Evolutionary conservation across 2,888 invertebrate genomes (phyloP).

Genomic region (Phorcus lineatus): DNA sequence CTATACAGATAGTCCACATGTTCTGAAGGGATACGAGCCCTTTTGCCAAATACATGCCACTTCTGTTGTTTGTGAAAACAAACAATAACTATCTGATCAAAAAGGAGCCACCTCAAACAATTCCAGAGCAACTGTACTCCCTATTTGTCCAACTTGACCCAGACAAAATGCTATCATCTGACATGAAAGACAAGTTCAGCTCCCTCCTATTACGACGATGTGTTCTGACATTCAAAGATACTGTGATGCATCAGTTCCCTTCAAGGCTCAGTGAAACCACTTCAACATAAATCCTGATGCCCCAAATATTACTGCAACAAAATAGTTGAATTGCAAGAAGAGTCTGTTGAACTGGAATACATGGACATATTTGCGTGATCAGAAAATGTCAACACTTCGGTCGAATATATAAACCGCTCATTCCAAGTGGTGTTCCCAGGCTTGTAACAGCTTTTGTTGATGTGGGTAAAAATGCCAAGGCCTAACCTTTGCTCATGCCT

Average conservation of each 20-base stretch:
- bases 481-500: conserved; percentile 39
- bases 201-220: conserved; percentile 29
- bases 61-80: no score
- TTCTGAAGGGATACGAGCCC: no score
- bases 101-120: neutral
- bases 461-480: conserved; percentile 36
- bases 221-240: conserved; percentile 36
- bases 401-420: no score
- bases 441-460: conserved; percentile 43
- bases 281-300: conserved; percentile 48
- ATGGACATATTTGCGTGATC: conserved; percentile 38
- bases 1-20: no score
- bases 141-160: conserved; percentile 29
- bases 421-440: conserved; percentile 31
- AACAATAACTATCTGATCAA: no score
- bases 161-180: conserved; percentile 27
- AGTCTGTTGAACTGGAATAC: conserved; percentile 50
- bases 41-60: no score
- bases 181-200: no score
- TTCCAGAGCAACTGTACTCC: neutral
- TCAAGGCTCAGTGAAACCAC: conserved; percentile 48
- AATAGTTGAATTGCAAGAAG: conserved; percentile 44
- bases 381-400: conserved; percentile 36
- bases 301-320: conserved; percentile 49
- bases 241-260: no score